A percentile compares a stretch with the other conserved stretches of the same genome.
These are phyloP conservation scores for Drosophila persimilis DNA, from an alignment of 1,140 invertebrate species.

Conservation along the genomic window DNA sequence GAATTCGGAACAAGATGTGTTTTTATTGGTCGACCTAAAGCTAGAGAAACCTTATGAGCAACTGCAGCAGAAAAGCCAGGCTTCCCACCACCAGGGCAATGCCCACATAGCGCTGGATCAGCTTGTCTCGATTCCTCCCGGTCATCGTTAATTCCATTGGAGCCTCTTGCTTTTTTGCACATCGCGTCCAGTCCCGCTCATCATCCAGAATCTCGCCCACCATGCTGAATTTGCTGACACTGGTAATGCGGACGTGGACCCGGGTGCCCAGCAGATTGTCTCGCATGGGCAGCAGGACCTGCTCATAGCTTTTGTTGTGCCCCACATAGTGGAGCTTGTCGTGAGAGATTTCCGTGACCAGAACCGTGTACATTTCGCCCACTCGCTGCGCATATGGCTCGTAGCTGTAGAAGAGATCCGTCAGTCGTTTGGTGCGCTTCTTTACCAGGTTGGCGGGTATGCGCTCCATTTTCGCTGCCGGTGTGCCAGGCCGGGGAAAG, in stretches of 20 bases:
- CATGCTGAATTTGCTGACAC: conserved; percentile 94
- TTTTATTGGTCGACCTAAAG: conserved; percentile 29
- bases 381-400: conserved; percentile 91
- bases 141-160: background rate
- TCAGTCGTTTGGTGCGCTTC: conserved; percentile 93
- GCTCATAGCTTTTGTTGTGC: conserved; percentile 98
- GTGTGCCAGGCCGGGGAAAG: conserved; percentile 97
- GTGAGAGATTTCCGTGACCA: conserved; percentile 97
- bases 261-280: conserved; percentile 92
- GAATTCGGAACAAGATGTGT: conserved; percentile 48
- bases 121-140: conserved; percentile 9
- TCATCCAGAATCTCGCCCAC: conserved; percentile 87
- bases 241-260: conserved; percentile 90
- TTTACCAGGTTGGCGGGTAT: conserved; percentile 94
- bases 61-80: conserved; percentile 48
- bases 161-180: conserved; percentile 29
- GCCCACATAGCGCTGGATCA: conserved; percentile 37
- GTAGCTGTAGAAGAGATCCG: conserved; percentile 96
- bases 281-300: conserved; percentile 93
- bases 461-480: conserved; percentile 94
- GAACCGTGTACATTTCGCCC: conserved; percentile 90
- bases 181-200: conserved; percentile 80
- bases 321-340: conserved; percentile 96
- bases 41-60: conserved; percentile 36
- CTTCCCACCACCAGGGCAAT: conserved; percentile 39